These are phyloP conservation scores for Colletes latitarsis DNA, from an alignment of 1,140 invertebrate genomes.

Conservation along the genomic window DNA sequence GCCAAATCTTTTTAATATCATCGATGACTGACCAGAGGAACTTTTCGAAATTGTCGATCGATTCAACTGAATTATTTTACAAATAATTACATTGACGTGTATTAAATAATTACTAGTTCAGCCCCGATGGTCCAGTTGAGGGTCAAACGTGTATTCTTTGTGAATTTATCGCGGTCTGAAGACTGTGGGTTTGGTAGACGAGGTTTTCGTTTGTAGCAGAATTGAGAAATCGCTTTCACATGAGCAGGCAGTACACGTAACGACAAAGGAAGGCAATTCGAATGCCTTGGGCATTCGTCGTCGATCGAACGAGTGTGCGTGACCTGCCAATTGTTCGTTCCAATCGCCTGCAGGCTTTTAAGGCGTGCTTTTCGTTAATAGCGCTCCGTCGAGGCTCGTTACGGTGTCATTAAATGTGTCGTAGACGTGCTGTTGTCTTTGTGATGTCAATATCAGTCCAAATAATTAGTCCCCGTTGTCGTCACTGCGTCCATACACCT, in stretches of 20 bases:
- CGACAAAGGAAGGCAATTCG: slow-evolving; percentile 54
- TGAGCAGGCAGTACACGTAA: slow-evolving; percentile 46
- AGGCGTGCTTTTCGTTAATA: slow-evolving; percentile 51
- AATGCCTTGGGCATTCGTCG: slow-evolving; percentile 50
- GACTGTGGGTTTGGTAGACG: background rate
- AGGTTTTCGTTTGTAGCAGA: background rate
- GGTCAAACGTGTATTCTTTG: too few relatives aligned
- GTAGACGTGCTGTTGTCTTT: slow-evolving; percentile 9
- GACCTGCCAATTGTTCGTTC: slow-evolving; percentile 54
- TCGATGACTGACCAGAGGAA: too few relatives aligned
- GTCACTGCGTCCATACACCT: too few relatives aligned
- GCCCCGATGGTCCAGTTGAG: too few relatives aligned
- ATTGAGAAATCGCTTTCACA: slow-evolving; percentile 25
- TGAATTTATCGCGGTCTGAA: too few relatives aligned
- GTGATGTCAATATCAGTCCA: background rate
- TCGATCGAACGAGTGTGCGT: slow-evolving; percentile 49
- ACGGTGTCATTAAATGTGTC: slow-evolving; percentile 10
- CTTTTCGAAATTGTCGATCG: too few relatives aligned
- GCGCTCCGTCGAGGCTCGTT: slow-evolving; percentile 12
- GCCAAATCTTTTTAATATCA: too few relatives aligned
- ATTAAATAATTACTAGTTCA: too few relatives aligned
- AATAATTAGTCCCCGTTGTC: slow-evolving; percentile 4
- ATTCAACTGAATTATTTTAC: too few relatives aligned
- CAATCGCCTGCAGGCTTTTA: slow-evolving; percentile 5
- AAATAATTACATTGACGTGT: too few relatives aligned